phyloP scores from a whole-genome alignment of 2,888 invertebrate genomes.

The Pasiphila rectangulata region DNA sequence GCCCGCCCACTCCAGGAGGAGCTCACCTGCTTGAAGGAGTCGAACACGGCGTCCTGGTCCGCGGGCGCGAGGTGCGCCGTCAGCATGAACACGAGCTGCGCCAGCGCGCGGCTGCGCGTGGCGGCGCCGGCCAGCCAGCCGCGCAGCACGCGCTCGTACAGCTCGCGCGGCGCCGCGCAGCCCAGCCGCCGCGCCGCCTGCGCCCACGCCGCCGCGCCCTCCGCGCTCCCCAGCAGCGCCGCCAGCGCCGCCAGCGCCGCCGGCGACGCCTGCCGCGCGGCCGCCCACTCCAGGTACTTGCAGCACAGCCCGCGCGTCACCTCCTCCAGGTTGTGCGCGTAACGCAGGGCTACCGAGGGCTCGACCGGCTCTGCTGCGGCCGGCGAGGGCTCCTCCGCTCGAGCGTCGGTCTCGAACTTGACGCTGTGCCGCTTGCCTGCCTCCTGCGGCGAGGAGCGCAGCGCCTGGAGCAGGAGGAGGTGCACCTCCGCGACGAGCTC shows the following conservation, averaged over 20 bases:
- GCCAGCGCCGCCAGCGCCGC: slow-evolving; percentile 75
- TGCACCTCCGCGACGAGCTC: slow-evolving; percentile 63
- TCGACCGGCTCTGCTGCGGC: slow-evolving; percentile 30
- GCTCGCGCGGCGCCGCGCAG: slow-evolving; percentile 36
- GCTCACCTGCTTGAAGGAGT: slow-evolving; percentile 79
- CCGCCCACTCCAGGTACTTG: slow-evolving; percentile 80
- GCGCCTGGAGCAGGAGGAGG: slow-evolving; percentile 47
- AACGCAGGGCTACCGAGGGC: slow-evolving; percentile 45
- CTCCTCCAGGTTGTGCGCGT: slow-evolving; percentile 64
- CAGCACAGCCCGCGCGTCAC: slow-evolving; percentile 70
- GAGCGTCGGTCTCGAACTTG: slow-evolving; percentile 48
- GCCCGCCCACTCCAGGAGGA: too few relatives aligned
- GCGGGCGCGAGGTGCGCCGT: slow-evolving; percentile 75
- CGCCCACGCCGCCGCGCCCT: slow-evolving; percentile 58
- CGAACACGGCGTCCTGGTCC: slow-evolving; percentile 79
- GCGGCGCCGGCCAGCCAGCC: slow-evolving; percentile 75
- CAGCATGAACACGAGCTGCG: slow-evolving; percentile 83
- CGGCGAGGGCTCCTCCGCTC: not conserved
- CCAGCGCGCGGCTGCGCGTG: slow-evolving; percentile 75
- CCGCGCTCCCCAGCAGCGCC: slow-evolving; percentile 68
- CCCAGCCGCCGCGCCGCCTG: slow-evolving; percentile 58
- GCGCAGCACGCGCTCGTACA: slow-evolving; percentile 62
- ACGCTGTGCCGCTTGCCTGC: slow-evolving; percentile 48
- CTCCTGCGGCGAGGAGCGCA: slow-evolving; percentile 46
- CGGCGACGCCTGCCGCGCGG: slow-evolving; percentile 55